Evolutionary conservation across 2,797 vertebrate genomes (phyloP).

Genomic region (Gymnoscopelus braueri): DNA sequence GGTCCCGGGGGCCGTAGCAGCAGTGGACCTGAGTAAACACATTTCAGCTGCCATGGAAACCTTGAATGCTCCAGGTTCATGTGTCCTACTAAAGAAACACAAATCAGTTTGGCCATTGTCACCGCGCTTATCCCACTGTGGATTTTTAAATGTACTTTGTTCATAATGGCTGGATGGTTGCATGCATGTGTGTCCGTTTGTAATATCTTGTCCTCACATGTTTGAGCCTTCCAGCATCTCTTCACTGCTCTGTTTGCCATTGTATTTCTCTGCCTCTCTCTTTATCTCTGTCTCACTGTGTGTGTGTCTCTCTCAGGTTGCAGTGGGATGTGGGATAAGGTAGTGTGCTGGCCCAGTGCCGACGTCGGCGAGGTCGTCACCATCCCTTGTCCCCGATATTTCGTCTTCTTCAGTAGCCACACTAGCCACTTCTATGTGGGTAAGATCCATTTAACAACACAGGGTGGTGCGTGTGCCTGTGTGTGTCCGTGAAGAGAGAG

Average conservation of each 20-base stretch:
- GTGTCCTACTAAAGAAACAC: conserved; percentile 8
- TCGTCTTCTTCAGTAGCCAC: conserved; percentile 74
- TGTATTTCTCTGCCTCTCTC: not conserved
- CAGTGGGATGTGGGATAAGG: conserved; percentile 87
- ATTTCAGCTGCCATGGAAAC: conserved; percentile 62
- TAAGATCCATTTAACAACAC: conserved; percentile 68
- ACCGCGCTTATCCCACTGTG: not conserved
- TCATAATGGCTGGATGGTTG: not conserved
- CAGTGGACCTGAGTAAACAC: conserved; percentile 29
- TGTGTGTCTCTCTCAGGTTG: conserved; percentile 81
- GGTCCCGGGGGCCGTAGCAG: conserved; percentile 18
- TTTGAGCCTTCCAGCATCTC: too few relatives aligned
- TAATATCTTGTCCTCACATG: not conserved
- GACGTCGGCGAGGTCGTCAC: conserved; percentile 85
- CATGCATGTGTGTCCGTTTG: not conserved
- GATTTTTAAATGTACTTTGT: not conserved
- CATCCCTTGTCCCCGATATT: conserved; percentile 86
- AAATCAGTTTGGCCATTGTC: conserved; percentile 10
- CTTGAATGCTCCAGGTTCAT: conserved; percentile 17
- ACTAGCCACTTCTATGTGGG: conserved; percentile 72
- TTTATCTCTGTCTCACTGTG: not conserved
- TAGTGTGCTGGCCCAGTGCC: conserved; percentile 92
- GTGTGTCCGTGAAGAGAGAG: not conserved
- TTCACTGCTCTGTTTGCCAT: not conserved
- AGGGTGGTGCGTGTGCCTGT: conserved; percentile 13